phyloP scores from a whole-genome alignment of 2,888 invertebrate species.

The Anoncus sp. region DNA sequence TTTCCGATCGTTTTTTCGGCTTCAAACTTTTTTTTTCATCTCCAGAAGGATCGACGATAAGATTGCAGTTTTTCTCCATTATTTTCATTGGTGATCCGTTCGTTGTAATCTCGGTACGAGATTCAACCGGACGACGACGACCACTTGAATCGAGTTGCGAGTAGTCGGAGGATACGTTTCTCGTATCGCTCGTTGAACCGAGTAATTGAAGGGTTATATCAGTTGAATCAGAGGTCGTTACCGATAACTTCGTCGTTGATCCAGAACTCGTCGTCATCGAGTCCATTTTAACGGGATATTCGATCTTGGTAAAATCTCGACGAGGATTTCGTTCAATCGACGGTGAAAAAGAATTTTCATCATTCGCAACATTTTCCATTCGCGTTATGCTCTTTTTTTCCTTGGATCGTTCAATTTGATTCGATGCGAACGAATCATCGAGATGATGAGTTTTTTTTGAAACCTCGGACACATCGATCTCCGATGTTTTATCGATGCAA shows the following conservation, averaged over 20 bases:
- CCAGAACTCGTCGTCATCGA: not conserved
- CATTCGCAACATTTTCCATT: no score
- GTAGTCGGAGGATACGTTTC: conserved; percentile 39
- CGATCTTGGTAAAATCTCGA: conserved; percentile 19
- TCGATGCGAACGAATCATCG: not conserved
- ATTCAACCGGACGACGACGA: conserved; percentile 27
- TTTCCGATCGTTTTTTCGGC: not conserved
- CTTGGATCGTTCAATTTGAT: not conserved
- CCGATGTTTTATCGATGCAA: conserved; percentile 32
- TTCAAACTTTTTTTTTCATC: not conserved
- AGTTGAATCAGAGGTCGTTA: conserved; percentile 55
- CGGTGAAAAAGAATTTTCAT: no score
- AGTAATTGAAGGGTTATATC: conserved; percentile 55
- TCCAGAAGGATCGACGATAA: not conserved
- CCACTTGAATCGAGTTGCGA: conserved; percentile 22
- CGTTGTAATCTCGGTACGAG: conserved; percentile 35
- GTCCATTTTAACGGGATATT: conserved; percentile 7
- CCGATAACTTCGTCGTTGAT: conserved; percentile 55
- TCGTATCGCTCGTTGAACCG: conserved; percentile 52
- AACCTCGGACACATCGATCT: not conserved
- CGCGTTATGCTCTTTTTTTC: no score
- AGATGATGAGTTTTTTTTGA: not conserved
- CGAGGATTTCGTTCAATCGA: not conserved
- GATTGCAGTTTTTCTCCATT: conserved; percentile 14
- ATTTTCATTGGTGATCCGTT: conserved; percentile 9